These are phyloP conservation scores for Coenonympha glycerion DNA, from an alignment of 2,888 invertebrate species.

Conservation along the genomic window DNA sequence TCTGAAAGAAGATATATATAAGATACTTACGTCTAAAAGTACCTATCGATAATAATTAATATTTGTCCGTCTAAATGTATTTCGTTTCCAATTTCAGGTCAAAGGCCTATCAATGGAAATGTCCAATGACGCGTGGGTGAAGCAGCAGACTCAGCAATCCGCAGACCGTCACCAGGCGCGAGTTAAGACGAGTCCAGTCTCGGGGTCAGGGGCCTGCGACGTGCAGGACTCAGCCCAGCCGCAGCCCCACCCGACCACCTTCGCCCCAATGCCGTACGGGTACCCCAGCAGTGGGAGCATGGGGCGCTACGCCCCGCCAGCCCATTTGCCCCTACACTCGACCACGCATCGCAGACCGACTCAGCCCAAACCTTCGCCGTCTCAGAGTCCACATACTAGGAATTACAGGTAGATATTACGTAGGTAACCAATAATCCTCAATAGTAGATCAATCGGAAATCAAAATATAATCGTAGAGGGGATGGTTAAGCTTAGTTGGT, in stretches of 20 bases:
- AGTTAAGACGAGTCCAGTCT: constrained; percentile 67
- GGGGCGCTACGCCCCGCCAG: constrained; percentile 68
- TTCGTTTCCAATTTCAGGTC: constrained; percentile 45
- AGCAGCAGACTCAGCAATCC: constrained; percentile 65
- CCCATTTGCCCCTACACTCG: constrained; percentile 77
- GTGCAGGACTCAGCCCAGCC: constrained; percentile 77
- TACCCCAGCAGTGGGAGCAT: constrained; percentile 59
- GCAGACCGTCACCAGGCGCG: constrained; percentile 63
- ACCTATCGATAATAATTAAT: neutral
- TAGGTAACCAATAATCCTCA: no score
- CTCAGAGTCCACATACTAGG: constrained; percentile 72
- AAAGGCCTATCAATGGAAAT: constrained; percentile 72
- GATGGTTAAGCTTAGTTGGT: no score
- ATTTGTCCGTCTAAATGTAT: neutral
- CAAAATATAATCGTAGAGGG: no score
- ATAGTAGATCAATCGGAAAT: no score
- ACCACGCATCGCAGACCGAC: constrained; percentile 63
- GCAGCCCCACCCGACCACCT: constrained; percentile 58
- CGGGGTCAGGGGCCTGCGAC: constrained; percentile 63
- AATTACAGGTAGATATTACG: constrained; percentile 64
- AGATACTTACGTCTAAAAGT: no score
- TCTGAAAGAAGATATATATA: no score
- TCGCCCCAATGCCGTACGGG: constrained; percentile 62
- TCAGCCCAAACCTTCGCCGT: constrained; percentile 70
- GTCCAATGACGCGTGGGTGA: constrained; percentile 71